phyloP scores from a whole-genome alignment of 2,113 vertebrate species.

The Petaurus breviceps region DNA sequence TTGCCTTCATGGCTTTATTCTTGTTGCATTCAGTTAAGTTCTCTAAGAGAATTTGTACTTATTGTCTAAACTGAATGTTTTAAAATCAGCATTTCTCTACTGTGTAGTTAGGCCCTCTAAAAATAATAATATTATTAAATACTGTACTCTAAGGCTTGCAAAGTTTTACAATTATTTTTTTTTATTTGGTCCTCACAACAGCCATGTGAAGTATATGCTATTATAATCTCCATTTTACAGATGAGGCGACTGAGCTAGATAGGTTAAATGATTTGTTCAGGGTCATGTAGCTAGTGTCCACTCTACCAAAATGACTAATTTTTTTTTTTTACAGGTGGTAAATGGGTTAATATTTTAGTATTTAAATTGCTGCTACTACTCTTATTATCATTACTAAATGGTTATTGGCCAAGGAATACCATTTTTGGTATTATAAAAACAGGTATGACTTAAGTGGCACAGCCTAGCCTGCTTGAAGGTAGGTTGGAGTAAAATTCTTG shows the following conservation, averaged over 20 bases:
- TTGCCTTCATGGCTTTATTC: neutral
- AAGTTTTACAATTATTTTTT: neutral
- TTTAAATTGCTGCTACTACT: neutral
- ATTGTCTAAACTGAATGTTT: conserved; percentile 36
- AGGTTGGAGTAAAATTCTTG: neutral
- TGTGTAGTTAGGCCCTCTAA: neutral
- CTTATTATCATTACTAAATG: neutral
- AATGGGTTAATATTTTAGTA: neutral
- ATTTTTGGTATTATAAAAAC: neutral
- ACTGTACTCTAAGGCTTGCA: neutral
- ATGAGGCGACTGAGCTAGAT: neutral
- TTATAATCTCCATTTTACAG: neutral
- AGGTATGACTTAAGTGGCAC: neutral
- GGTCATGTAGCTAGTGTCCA: neutral
- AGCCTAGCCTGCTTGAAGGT: neutral
- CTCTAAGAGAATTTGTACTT: conserved; percentile 8
- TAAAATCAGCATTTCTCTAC: conserved; percentile 10
- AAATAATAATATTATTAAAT: conserved; percentile 17
- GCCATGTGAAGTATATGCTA: neutral
- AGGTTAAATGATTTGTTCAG: neutral
- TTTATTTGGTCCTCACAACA: neutral
- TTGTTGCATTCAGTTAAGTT: neutral
- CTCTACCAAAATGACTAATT: neutral
- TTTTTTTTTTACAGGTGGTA: neutral
- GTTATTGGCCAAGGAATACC: neutral